Base-by-base conservation (phyloP, 1,140 invertebrate genomes). In the Ceratina australensis region DNA sequence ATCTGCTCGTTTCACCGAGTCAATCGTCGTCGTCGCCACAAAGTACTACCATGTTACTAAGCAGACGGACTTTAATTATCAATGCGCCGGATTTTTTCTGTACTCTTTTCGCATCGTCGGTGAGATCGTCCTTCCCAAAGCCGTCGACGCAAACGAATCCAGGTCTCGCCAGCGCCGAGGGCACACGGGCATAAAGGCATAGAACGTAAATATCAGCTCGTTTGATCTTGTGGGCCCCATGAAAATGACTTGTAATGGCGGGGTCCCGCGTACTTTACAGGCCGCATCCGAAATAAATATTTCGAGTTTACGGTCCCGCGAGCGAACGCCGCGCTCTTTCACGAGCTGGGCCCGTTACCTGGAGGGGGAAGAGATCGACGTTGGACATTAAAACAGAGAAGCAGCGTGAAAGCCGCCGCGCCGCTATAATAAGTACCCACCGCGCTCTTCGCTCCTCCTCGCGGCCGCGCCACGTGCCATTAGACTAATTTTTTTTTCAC, bases 261-360 rank as follows among this genome's bases (percentile, higher is more conserved):
- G 67, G 82, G 72, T 72, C 82, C 75, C 79, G 79, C 61, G 80
- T 87, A 89, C 83, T 89, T 89, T 88, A 88, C 80, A 86, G 72
- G 83, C 73, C 64, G 64, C 83, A 88, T 89, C 86, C 76, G 85
- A 84, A 86, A 89, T 89, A 89, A 89, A 89, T 88, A 88, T 89
- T 89, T 89, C 85, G 83, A 87, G 68, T 87, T 88, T 87, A 88
- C 80, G 81, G 81, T 78, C 76, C 80, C 83, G 79, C 78, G 73
- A 78, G 76, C 69, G 78, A 63, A 81, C 84, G 81, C 80, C 78
- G 52, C 52, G 82, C 79, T 78, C 81, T 64, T 71, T 76, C 78
- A 76, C 80, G 80, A 81, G 75, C 76, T 42, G 26, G 47, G 3
- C 24, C 65, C n/a, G 42, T 56, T 18, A 1, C 65, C 24, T 3